These are phyloP conservation scores for Chondrilla cf. caribensis DNA, from an alignment of 37 sponge, comb jelly and placozoan genomes.

Conservation along the genomic window DNA sequence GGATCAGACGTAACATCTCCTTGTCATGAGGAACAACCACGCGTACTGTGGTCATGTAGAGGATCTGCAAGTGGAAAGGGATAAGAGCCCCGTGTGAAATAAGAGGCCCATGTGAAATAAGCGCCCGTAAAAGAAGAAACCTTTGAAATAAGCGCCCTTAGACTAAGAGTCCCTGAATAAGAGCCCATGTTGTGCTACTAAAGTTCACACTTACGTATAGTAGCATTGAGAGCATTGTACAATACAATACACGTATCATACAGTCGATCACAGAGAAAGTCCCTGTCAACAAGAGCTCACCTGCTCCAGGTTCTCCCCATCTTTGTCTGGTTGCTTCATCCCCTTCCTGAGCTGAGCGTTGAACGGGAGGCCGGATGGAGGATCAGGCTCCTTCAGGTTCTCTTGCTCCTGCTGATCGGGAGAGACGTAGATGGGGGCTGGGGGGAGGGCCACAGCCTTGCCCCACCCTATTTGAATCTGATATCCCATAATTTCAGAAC, in stretches of 20 bases:
- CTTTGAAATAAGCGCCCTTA: background rate
- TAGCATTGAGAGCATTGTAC: too few relatives aligned
- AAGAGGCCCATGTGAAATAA: background rate
- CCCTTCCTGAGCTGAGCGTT: conserved; percentile 73
- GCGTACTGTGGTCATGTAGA: conserved; percentile 67
- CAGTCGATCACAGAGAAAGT: too few relatives aligned
- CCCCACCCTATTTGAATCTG: conserved; percentile 97
- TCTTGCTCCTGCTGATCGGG: conserved; percentile 68
- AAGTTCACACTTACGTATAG: too few relatives aligned
- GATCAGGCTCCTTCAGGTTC: conserved; percentile 53
- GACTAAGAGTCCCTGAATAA: background rate
- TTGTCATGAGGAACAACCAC: conserved; percentile 86
- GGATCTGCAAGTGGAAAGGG: conserved; percentile 38
- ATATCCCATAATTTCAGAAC: conserved; percentile 92
- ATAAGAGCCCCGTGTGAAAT: background rate
- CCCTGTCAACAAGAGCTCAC: conserved; percentile 18
- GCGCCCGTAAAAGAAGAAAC: background rate
- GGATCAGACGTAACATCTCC: conserved; percentile 65
- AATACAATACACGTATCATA: too few relatives aligned
- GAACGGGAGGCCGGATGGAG: conserved; percentile 87
- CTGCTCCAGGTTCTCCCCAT: conserved; percentile 27
- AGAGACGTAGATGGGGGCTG: conserved; percentile 86
- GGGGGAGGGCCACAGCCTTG: conserved; percentile 93
- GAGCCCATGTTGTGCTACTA: too few relatives aligned
- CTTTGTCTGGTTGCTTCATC: conserved; percentile 8